phyloP scores from a whole-genome alignment of 2,888 invertebrate genomes.

The Nesidiocoris tenuis region DNA sequence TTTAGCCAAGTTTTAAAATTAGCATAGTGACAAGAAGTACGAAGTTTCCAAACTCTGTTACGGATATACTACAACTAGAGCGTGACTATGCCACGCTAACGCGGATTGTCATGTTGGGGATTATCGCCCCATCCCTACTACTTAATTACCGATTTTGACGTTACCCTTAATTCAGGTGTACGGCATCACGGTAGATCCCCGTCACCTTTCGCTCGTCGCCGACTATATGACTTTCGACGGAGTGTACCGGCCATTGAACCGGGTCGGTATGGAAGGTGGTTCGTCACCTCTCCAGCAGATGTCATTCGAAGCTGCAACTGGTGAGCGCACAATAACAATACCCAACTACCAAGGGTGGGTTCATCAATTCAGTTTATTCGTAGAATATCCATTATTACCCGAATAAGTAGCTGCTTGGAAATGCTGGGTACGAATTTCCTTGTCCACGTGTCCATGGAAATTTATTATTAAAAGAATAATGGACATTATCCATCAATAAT shows the following conservation, averaged over 20 bases:
- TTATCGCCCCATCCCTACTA: neutral
- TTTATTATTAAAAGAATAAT: neutral
- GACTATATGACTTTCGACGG: conserved; percentile 99
- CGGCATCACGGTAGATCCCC: conserved; percentile 90
- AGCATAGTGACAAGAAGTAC: too few relatives aligned
- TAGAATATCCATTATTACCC: too few relatives aligned
- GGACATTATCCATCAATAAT: neutral
- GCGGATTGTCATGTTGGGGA: too few relatives aligned
- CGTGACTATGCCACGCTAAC: too few relatives aligned
- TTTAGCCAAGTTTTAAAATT: too few relatives aligned
- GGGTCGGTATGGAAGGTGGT: conserved; percentile 86
- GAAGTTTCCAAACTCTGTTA: too few relatives aligned
- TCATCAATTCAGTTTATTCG: too few relatives aligned
- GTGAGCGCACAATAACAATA: neutral
- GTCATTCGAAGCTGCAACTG: conserved; percentile 74
- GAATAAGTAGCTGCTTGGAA: neutral
- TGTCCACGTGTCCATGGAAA: too few relatives aligned
- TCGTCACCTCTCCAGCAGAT: conserved; percentile 95
- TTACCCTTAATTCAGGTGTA: conserved; percentile 76
- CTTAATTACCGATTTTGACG: neutral
- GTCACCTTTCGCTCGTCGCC: conserved; percentile 89
- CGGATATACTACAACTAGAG: too few relatives aligned
- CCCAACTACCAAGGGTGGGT: too few relatives aligned
- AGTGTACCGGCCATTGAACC: conserved; percentile 81
- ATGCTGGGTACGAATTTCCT: neutral